phyloP scores from a whole-genome alignment of 2,113 vertebrate genomes.

The Heteronetta atricapilla region DNA sequence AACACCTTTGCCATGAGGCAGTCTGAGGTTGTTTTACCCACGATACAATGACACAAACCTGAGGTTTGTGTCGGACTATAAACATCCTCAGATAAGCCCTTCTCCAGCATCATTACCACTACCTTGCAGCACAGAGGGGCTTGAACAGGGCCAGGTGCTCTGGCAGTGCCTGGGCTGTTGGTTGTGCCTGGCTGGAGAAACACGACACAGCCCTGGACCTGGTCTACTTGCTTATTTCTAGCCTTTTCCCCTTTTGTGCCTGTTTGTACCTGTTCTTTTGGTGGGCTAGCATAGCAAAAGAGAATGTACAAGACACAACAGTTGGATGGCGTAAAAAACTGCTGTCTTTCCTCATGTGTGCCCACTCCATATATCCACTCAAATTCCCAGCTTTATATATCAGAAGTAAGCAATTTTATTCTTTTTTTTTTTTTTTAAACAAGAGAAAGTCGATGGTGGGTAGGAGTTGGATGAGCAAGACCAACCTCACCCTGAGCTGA shows the following conservation, averaged over 20 bases:
- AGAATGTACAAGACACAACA: not conserved
- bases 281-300: not conserved
- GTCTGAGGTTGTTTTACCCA: not conserved
- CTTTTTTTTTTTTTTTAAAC: not conserved
- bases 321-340: not conserved
- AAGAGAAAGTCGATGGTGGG: not conserved
- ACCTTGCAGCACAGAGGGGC: not conserved
- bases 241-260: not conserved
- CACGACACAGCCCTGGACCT: not conserved
- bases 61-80: not conserved
- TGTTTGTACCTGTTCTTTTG: not conserved
- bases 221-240: not conserved
- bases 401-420: not conserved
- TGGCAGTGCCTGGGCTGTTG: not conserved
- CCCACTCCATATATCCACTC: not conserved
- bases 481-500: not conserved
- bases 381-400: not conserved
- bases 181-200: not conserved
- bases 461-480: not conserved
- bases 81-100: not conserved
- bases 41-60: not conserved
- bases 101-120: not conserved
- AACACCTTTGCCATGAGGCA: not conserved
- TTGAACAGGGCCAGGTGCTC: fast-evolving
- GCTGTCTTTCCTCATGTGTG: not conserved